These are phyloP conservation scores for Nycticorax nycticorax DNA, from an alignment of 2,113 vertebrate genomes.

Conservation along the genomic window DNA sequence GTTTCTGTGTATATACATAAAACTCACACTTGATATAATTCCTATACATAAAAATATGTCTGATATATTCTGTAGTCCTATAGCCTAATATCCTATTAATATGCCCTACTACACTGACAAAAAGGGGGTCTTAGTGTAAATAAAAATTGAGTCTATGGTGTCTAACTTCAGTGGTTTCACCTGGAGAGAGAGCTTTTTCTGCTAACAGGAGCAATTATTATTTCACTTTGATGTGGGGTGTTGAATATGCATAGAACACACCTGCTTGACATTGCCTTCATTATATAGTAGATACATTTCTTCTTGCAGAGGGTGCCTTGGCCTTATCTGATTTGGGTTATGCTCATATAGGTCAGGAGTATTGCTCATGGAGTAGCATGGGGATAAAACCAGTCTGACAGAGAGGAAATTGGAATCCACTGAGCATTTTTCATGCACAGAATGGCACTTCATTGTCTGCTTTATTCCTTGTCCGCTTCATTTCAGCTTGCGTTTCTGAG, in stretches of 20 bases:
- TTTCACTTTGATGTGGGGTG: background rate
- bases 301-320: background rate
- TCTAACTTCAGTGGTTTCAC: background rate
- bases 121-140: background rate
- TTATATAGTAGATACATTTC: background rate
- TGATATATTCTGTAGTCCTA: background rate
- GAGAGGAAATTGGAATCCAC: background rate
- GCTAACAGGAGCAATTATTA: background rate
- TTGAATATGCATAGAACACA: rapidly evolving
- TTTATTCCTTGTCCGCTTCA: background rate
- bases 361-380: background rate
- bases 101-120: background rate
- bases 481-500: background rate
- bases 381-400: background rate
- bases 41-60: background rate
- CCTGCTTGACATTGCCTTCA: background rate
- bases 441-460: background rate
- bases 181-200: background rate
- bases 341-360: background rate
- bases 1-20: background rate
- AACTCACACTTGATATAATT: background rate
- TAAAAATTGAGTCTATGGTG: background rate
- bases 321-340: background rate
- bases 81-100: background rate
- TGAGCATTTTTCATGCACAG: background rate